A percentile compares a stretch with the other conserved stretches of the same genome.
Evolutionary conservation across 2,113 vertebrate genomes (phyloP).

Genomic region (Chaetodon auriga): DNA sequence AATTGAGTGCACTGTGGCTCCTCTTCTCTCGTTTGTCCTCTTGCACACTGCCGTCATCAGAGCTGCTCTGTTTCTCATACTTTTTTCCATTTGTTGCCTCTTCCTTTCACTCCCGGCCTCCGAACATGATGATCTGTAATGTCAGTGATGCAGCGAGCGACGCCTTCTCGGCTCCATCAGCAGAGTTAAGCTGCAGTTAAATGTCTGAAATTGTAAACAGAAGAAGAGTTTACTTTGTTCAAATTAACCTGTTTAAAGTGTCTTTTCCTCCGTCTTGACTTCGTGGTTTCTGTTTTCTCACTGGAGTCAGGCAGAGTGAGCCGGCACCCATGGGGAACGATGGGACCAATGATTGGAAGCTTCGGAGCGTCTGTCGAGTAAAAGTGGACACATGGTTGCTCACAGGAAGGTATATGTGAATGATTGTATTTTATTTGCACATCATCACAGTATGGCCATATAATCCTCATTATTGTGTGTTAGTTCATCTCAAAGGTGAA

Average conservation of each 20-base stretch:
- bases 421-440: too few relatives aligned
- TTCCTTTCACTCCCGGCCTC: neutral
- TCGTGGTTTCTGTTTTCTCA: too few relatives aligned
- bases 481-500: too few relatives aligned
- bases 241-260: neutral
- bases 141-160: neutral
- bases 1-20: neutral
- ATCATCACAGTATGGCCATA: too few relatives aligned
- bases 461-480: too few relatives aligned
- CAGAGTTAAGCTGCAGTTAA: neutral
- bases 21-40: neutral
- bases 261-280: neutral
- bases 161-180: neutral
- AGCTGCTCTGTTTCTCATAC: neutral
- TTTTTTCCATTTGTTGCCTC: neutral
- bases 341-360: too few relatives aligned
- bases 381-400: too few relatives aligned
- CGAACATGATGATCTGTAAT: neutral
- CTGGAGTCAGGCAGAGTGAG: too few relatives aligned
- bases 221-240: neutral
- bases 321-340: too few relatives aligned
- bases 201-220: neutral
- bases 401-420: too few relatives aligned
- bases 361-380: too few relatives aligned
- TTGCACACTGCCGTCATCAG: neutral